A percentile compares a stretch with the other conserved stretches of the same genome.
Conservation (phyloP, 2,888 invertebrate genomes). For the Imbricaverruca yamaguchii region DNA sequence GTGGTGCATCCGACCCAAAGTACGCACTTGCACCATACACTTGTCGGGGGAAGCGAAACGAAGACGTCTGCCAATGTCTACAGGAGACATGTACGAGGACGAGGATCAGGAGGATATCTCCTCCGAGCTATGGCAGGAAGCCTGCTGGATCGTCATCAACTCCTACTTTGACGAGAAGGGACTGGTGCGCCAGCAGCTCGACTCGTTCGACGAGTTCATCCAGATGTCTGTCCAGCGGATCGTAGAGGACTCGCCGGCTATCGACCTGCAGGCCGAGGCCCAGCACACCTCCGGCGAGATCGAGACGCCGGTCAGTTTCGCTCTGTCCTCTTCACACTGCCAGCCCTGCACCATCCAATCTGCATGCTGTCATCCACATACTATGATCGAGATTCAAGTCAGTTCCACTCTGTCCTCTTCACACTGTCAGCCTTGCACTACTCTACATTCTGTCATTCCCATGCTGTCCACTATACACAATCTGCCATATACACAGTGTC, state of each 20-base stretch:
- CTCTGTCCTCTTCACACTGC: constrained; percentile 31
- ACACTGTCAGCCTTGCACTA: not conserved
- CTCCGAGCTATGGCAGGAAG: constrained; percentile 98
- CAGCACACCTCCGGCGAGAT: constrained; percentile 92
- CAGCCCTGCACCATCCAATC: not conserved
- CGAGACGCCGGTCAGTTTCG: constrained; percentile 62
- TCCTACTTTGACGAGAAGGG: constrained; percentile 99
- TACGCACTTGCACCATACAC: too few species aligned
- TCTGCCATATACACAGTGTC: too few species aligned
- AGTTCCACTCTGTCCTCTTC: constrained; percentile 38
- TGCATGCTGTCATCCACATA: too few species aligned
- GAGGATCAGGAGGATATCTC: constrained; percentile 93
- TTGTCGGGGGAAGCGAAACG: too few species aligned
- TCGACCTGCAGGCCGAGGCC: constrained; percentile 93
- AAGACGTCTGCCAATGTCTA: too few species aligned
- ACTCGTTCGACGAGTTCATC: constrained; percentile 99
- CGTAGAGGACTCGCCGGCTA: constrained; percentile 97
- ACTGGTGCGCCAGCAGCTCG: constrained; percentile 94
- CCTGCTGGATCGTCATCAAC: constrained; percentile 99
- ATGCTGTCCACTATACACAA: constrained; percentile 81
- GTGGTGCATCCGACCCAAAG: too few species aligned
- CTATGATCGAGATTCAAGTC: constrained; percentile 76
- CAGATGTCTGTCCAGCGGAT: constrained; percentile 99
- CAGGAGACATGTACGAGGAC: constrained; percentile 55
- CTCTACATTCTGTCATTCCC: too few species aligned